Percentiles rank a stretch among this genome's conserved stretches.
These are phyloP conservation scores for Pecten maximus DNA, from an alignment of 2,888 invertebrate species.

Conservation along the genomic window DNA sequence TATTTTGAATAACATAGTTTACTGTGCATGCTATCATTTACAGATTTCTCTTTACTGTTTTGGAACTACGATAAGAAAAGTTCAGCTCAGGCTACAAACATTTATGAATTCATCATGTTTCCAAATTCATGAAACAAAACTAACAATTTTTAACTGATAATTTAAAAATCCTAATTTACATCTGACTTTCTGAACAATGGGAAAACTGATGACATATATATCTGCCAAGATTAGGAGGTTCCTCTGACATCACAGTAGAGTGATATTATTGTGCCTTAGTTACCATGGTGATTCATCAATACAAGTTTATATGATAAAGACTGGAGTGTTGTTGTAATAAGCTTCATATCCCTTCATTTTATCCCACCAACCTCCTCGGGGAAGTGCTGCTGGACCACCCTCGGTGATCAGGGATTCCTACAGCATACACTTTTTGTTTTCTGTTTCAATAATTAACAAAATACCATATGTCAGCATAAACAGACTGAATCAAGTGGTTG, in stretches of 20 bases:
- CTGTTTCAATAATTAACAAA: constrained; percentile 17
- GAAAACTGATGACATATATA: not conserved
- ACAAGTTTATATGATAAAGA: not conserved
- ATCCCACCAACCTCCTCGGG: not conserved
- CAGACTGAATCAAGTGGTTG: not conserved
- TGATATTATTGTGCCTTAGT: not conserved
- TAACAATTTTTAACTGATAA: not conserved
- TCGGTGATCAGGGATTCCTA: not conserved
- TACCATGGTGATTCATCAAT: not conserved
- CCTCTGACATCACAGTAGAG: not conserved
- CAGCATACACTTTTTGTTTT: not conserved
- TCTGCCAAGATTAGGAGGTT: not conserved
- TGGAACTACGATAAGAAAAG: too few species aligned
- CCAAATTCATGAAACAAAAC: not conserved
- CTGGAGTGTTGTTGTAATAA: not conserved
- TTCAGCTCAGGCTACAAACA: not conserved
- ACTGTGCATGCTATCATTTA: too few species aligned
- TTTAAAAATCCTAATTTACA: not conserved
- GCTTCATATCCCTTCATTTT: not conserved
- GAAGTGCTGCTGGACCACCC: not conserved
- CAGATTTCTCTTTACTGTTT: too few species aligned
- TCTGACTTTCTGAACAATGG: not conserved
- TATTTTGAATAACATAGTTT: too few species aligned
- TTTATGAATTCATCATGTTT: not conserved
- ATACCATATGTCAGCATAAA: not conserved